Percentiles rank a stretch among this genome's conserved stretches.
Evolutionary conservation across 2,113 vertebrate species (phyloP).

Genomic region (cattle (Bos taurus)): ARS-UCD2.0 NC_037347.1:60275001-60275500

Average conservation of each 20-base stretch:
- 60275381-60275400: neutral
- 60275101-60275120: neutral
- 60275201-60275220: neutral
- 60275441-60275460: neutral
- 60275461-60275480: neutral
- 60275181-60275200: neutral
- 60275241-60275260: neutral
- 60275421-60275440: neutral
- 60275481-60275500: neutral
- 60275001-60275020: neutral
- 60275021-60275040: neutral
- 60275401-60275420: neutral
- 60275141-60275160: neutral
- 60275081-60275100: neutral
- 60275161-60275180: neutral
- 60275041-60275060: neutral
- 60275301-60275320: neutral
- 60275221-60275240: neutral
- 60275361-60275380: neutral
- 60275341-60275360: neutral
- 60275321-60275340: neutral
- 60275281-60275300: neutral
- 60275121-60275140: neutral
- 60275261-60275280: neutral
- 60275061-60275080: neutral